phyloP scores from a whole-genome alignment of 1,140 invertebrate species.

The Bombus superbus region DNA sequence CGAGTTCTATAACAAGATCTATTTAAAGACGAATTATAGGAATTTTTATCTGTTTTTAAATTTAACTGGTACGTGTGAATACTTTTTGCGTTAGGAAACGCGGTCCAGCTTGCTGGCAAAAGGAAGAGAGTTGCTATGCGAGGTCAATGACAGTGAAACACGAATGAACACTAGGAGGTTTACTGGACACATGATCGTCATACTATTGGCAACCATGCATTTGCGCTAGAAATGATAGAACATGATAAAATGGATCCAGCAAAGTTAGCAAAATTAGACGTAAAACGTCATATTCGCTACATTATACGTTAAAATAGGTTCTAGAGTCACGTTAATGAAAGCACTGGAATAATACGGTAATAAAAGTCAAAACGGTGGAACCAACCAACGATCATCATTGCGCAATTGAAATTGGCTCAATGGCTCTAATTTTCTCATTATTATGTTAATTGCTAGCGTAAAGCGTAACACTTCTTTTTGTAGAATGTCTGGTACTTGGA shows the following conservation, averaged over 20 bases:
- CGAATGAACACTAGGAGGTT: conserved; percentile 13
- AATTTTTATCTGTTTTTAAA: background rate
- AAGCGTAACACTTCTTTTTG: conserved; percentile 25
- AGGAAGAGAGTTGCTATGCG: conserved; percentile 61
- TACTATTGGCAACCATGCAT: conserved; percentile 23
- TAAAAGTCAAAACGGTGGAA: conserved; percentile 6
- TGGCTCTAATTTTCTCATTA: conserved; percentile 62
- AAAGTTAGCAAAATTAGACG: background rate
- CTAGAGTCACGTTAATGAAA: background rate
- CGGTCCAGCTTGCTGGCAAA: conserved; percentile 25
- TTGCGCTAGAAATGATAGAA: background rate
- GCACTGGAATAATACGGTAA: background rate
- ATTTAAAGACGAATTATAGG: background rate
- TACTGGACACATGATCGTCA: background rate
- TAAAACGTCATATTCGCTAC: background rate
- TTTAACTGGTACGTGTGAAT: background rate
- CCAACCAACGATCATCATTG: conserved; percentile 25
- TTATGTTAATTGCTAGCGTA: conserved; percentile 64
- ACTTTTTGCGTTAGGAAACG: background rate
- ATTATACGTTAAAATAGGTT: background rate
- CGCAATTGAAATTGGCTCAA: conserved; percentile 59
- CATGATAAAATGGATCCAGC: background rate
- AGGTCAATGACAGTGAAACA: conserved; percentile 62
- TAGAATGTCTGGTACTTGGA: background rate
- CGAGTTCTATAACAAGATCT: too few relatives aligned